A percentile compares a stretch with the other conserved stretches of the same genome.
These are phyloP conservation scores for Poecilus cupreus DNA, from an alignment of 2,888 invertebrate species.

Conservation along the genomic window DNA sequence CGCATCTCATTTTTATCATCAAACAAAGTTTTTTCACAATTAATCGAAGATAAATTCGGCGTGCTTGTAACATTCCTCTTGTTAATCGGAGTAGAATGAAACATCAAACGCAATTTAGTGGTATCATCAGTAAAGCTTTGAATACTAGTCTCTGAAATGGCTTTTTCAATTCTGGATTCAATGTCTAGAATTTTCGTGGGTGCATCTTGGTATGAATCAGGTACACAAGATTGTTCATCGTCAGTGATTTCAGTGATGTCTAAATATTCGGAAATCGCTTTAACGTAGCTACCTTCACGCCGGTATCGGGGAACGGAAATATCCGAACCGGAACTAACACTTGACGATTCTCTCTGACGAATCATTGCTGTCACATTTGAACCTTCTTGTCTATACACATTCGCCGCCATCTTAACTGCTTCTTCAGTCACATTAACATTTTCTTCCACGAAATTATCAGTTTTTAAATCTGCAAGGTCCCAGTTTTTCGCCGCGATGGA, in stretches of 20 bases:
- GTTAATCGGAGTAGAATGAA: conserved; percentile 66
- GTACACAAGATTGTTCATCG: conserved; percentile 71
- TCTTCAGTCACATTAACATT: neutral
- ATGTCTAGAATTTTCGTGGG: conserved; percentile 69
- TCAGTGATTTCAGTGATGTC: conserved; percentile 70
- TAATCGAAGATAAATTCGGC: conserved; percentile 77
- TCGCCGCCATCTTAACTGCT: conserved; percentile 31
- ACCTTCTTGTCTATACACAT: conserved; percentile 39
- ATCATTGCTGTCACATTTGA: conserved; percentile 34
- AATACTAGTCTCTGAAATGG: conserved; percentile 70
- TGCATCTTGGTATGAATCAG: conserved; percentile 75
- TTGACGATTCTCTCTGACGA: conserved; percentile 61
- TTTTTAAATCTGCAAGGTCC: conserved; percentile 69
- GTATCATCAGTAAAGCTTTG: conserved; percentile 66
- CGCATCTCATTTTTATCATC: conserved; percentile 72
- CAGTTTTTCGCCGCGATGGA: conserved; percentile 72
- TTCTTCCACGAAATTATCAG: conserved; percentile 45
- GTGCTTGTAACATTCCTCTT: conserved; percentile 73
- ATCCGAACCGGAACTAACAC: conserved; percentile 62
- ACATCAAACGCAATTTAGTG: conserved; percentile 64
- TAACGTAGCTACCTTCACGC: conserved; percentile 71
- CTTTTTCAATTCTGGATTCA: conserved; percentile 69
- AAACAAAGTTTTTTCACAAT: conserved; percentile 54
- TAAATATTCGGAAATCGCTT: conserved; percentile 68
- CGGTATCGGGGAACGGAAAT: conserved; percentile 58